Evolutionary conservation across 2,113 vertebrate species (phyloP).

Genomic region (Pelobates fuscus): DNA sequence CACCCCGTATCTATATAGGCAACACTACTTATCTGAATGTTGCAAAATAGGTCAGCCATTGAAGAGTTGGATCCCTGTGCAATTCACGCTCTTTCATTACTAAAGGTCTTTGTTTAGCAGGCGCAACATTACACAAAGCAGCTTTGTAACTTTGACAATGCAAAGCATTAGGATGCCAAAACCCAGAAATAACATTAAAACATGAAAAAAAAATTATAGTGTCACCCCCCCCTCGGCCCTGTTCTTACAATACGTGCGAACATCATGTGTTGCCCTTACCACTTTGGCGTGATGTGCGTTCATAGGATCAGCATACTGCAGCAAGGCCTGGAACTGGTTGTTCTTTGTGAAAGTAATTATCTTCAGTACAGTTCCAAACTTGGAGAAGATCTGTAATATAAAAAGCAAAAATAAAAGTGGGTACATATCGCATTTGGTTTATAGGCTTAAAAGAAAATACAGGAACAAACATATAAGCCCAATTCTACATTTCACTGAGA

Average conservation of each 20-base stretch:
- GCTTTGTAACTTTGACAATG: slow-evolving; percentile 40
- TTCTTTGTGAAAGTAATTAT: slow-evolving; percentile 83
- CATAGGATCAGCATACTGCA: slow-evolving; percentile 76
- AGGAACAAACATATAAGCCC: no score
- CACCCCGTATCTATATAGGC: background rate
- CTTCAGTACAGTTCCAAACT: slow-evolving; percentile 80
- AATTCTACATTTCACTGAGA: no score
- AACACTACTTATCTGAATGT: slow-evolving; percentile 30
- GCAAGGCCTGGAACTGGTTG: slow-evolving; percentile 79
- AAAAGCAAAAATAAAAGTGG: background rate
- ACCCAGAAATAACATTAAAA: slow-evolving; percentile 27
- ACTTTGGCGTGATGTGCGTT: slow-evolving; percentile 79
- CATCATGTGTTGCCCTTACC: slow-evolving; percentile 64
- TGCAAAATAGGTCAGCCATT: slow-evolving; percentile 48
- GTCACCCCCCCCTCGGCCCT: no score
- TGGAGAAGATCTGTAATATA: slow-evolving; percentile 77
- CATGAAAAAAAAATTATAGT: slow-evolving; percentile 13
- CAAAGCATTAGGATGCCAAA: slow-evolving; percentile 33
- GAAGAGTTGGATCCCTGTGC: slow-evolving; percentile 24
- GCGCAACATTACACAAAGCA: slow-evolving; percentile 40
- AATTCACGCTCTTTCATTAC: slow-evolving; percentile 43
- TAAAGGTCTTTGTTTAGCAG: slow-evolving; percentile 38
- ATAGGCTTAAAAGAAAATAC: no score
- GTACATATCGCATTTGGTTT: background rate
- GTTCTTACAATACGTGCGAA: slow-evolving; percentile 8